These are phyloP conservation scores for Tiliqua scincoides DNA, from an alignment of 2,113 vertebrate genomes.

Conservation along the genomic window DNA sequence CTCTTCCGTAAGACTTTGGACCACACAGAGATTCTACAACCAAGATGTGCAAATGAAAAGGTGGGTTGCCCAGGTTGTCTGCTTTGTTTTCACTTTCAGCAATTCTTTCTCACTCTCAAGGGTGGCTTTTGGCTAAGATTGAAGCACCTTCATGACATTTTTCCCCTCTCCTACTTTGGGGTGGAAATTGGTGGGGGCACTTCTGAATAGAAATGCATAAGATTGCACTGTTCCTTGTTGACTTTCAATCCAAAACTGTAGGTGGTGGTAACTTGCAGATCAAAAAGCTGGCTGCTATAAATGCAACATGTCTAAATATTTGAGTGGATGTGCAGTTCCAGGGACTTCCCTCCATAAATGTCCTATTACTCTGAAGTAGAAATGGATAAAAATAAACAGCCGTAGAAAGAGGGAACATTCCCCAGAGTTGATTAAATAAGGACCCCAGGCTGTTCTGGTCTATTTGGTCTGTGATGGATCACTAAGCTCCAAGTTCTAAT, in stretches of 20 bases:
- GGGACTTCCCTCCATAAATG: neutral
- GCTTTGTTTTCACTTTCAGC: no score
- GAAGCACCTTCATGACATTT: no score
- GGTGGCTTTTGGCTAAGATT: no score
- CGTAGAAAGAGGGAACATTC: neutral
- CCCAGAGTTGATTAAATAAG: constrained; percentile 21
- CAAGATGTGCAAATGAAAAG: neutral
- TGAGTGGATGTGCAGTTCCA: neutral
- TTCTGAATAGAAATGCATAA: no score
- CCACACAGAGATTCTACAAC: neutral
- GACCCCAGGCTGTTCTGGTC: neutral
- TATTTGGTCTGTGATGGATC: constrained; percentile 29
- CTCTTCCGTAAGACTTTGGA: neutral
- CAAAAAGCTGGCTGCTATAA: neutral
- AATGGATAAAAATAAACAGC: constrained; percentile 19
- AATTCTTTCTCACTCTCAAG: no score
- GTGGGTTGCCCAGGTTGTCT: neutral
- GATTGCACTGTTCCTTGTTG: no score
- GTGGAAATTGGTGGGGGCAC: no score
- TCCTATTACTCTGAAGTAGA: neutral
- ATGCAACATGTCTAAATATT: neutral
- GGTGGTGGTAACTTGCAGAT: neutral
- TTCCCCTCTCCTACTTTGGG: no score
- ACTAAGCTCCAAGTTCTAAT: constrained; percentile 39
- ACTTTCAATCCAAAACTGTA: no score